Percentiles rank a stretch among this genome's conserved stretches.
These are phyloP conservation scores for Rynchops niger DNA, from an alignment of 2,113 vertebrate species.

Conservation along the genomic window DNA sequence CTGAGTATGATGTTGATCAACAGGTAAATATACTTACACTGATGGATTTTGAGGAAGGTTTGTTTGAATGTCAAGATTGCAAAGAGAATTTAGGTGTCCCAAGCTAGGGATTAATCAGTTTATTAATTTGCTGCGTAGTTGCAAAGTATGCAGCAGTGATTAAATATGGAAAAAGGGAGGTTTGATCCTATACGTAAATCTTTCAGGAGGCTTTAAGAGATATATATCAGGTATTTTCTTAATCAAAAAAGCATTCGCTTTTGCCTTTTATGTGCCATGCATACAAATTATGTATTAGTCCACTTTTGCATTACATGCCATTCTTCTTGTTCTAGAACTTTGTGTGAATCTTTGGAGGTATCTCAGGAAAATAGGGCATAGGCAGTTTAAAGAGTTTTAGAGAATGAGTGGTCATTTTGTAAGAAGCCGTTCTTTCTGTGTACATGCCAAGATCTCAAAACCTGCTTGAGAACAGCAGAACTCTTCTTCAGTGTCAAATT, in stretches of 20 bases:
- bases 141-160: neutral
- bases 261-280: neutral
- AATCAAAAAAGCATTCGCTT: neutral
- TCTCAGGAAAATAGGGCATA: neutral
- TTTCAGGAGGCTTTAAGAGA: neutral
- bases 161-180: neutral
- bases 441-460: neutral
- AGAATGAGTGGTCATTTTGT: neutral
- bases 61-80: neutral
- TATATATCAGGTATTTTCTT: neutral
- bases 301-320: rapidly evolving
- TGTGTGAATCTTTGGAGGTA: neutral
- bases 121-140: neutral
- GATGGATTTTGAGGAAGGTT: neutral
- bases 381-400: neutral
- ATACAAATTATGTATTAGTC: neutral
- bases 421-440: neutral
- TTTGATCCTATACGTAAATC: neutral
- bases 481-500: neutral
- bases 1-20: neutral
- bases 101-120: neutral
- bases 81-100: neutral
- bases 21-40: neutral
- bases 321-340: neutral
- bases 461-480: neutral